Conservation (phyloP, 2,888 invertebrate genomes). For the Cerastoderma edule region DNA sequence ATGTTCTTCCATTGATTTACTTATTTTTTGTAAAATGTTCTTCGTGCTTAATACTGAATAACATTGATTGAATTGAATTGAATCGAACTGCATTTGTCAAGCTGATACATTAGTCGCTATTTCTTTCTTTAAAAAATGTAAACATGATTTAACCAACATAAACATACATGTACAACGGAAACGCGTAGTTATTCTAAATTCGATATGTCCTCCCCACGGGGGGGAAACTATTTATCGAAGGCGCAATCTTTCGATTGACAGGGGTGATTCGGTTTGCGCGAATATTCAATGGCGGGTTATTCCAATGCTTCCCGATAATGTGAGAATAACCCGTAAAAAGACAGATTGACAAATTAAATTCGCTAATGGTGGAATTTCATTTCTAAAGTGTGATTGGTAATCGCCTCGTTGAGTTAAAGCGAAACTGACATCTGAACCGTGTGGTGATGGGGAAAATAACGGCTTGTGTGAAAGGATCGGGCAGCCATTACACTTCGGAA, state of each 20-base stretch:
- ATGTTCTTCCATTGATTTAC: no score
- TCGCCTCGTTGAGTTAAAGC: constrained; percentile 43
- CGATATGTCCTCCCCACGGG: background rate
- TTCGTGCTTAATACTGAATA: no score
- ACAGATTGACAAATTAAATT: constrained; percentile 48
- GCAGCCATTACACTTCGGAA: no score
- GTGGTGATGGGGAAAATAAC: constrained; percentile 17
- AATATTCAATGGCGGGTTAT: constrained; percentile 19
- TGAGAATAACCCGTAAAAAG: constrained; percentile 44
- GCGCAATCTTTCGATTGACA: constrained; percentile 24
- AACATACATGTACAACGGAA: no score
- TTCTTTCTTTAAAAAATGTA: no score
- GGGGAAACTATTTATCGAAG: constrained; percentile 8
- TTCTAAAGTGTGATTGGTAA: constrained; percentile 47
- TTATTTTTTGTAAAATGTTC: no score
- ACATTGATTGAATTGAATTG: background rate
- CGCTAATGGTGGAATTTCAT: constrained; percentile 54
- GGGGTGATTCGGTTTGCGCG: constrained; percentile 19
- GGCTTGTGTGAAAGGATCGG: background rate
- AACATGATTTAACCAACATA: no score
- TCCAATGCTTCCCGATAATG: constrained; percentile 22
- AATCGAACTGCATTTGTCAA: constrained; percentile 6
- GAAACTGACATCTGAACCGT: constrained; percentile 43
- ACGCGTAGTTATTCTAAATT: background rate
- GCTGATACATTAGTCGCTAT: no score